Evolutionary conservation across 2,888 invertebrate species (phyloP), one percentile per base, ranked within the genome.

Genomic region (Drosophila nigricruria): DNA sequence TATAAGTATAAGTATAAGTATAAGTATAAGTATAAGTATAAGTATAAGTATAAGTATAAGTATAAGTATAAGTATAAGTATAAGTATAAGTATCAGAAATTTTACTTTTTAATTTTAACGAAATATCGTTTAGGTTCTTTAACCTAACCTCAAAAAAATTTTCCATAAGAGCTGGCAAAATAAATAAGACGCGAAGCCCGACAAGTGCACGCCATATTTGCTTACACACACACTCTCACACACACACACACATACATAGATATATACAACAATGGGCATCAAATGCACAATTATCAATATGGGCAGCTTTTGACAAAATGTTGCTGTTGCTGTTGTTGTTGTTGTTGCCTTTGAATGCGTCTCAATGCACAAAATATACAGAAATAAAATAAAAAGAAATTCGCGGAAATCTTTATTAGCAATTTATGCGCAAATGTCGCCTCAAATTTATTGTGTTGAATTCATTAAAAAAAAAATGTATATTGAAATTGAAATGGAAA

Each of bases 341-440:
- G n/a, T 50, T 58, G 49, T 40, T 38, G 34, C 40, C 56, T 57
- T 68, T 59, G 12, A 71, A 42, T 63, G 65, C 57, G 57, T 49
- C 50, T 67, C 56, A 50, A 60, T 61, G 45, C 57, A 49, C 32
- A 73, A 76, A 67, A 74, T 70, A 70, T 54, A 76, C 70, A 82
- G 68, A 40, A 54, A 27, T 23, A n/a, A 25, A 23, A 52, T 52
- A 80, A 71, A 49, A 49, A 49, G n/a, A 27, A 47, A 12, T 83
- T 84, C 71, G 49, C 75, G 83, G 89, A 89, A 89, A 89, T 87
- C 73, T 81, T 79, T 71, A 71, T 82, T 63, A 58, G 47, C 73
- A 74, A 88, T 79, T 87, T 85, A 88, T 84, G 85, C 72, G 66
- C 61, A 84, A 84, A 75, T 89, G 84, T 84, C 84, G 82, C 81